phyloP scores from a whole-genome alignment of 2,888 invertebrate species.

The Cynaeus angustus region DNA sequence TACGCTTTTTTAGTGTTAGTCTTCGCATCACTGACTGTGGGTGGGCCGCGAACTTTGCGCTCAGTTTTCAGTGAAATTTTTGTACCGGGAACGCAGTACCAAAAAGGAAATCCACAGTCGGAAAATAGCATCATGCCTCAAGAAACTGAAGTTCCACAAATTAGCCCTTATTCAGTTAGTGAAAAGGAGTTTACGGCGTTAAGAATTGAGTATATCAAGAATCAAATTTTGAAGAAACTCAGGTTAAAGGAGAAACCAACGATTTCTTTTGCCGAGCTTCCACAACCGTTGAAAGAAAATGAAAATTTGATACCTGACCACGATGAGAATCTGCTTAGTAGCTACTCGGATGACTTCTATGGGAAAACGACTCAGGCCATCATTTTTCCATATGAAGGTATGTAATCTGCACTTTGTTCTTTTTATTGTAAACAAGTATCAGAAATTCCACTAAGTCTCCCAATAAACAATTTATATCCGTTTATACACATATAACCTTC shows the following conservation, averaged over 20 bases:
- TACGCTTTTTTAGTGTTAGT: slow-evolving; percentile 56
- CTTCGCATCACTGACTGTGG: slow-evolving; percentile 39
- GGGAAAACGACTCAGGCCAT: slow-evolving; percentile 90
- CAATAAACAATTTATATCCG: slow-evolving; percentile 44
- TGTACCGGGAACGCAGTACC: slow-evolving; percentile 49
- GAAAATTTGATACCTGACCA: slow-evolving; percentile 75
- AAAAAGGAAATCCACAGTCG: slow-evolving; percentile 58
- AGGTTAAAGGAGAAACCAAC: slow-evolving; percentile 84
- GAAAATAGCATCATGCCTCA: slow-evolving; percentile 62
- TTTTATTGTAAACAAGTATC: slow-evolving; percentile 47
- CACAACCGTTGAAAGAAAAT: slow-evolving; percentile 85
- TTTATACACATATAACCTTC: slow-evolving; percentile 45
- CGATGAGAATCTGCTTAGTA: slow-evolving; percentile 73
- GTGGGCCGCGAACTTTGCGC: slow-evolving; percentile 54
- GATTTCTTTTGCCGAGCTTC: slow-evolving; percentile 78
- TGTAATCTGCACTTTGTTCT: slow-evolving; percentile 54
- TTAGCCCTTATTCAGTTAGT: slow-evolving; percentile 59
- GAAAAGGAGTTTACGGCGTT: slow-evolving; percentile 80
- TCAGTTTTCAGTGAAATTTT: slow-evolving; percentile 65
- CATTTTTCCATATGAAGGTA: slow-evolving; percentile 87
- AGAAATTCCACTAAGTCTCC: slow-evolving; percentile 49
- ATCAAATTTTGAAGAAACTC: slow-evolving; percentile 88
- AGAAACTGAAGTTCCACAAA: slow-evolving; percentile 50
- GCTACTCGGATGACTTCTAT: slow-evolving; percentile 85
- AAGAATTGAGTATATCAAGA: slow-evolving; percentile 87